These are phyloP conservation scores for Meloidogyne floridensis DNA, from an alignment of 1,140 invertebrate species.

Conservation along the genomic window DNA sequence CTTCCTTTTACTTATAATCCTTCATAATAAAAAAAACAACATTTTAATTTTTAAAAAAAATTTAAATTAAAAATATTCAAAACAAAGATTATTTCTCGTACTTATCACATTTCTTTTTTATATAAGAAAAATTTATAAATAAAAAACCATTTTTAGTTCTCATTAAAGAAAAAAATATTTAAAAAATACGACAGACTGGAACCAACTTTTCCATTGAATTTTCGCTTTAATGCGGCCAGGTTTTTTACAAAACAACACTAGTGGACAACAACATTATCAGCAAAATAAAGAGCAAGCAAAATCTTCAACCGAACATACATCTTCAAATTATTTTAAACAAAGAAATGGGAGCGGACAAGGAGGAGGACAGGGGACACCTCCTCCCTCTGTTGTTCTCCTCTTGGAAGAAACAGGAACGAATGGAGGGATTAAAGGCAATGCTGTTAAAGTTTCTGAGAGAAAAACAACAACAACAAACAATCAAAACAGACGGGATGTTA, in stretches of 20 bases:
- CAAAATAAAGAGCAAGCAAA: background rate
- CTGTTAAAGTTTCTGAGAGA: background rate
- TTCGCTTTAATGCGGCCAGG: background rate
- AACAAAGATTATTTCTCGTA: too few species aligned
- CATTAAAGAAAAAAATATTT: background rate
- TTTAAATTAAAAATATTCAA: too few species aligned
- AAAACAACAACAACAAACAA: background rate
- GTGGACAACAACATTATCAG: background rate
- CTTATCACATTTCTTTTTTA: too few species aligned
- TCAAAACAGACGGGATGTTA: background rate
- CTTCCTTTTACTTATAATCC: too few species aligned
- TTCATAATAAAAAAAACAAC: too few species aligned
- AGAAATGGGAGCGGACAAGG: background rate
- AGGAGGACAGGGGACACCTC: slow-evolving; percentile 3
- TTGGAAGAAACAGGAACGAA: slow-evolving; percentile 5
- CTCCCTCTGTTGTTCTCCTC: slow-evolving; percentile 14
- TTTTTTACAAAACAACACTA: background rate
- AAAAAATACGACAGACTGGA: background rate
- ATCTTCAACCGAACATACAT: background rate
- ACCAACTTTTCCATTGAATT: background rate
- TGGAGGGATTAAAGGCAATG: background rate
- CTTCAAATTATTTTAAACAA: slow-evolving; percentile 4
- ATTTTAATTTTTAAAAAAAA: too few species aligned
- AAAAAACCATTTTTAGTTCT: too few species aligned
- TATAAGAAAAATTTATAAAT: too few species aligned